phyloP scores from a whole-genome alignment of 2,888 invertebrate species.

The Aphodius granarius region DNA sequence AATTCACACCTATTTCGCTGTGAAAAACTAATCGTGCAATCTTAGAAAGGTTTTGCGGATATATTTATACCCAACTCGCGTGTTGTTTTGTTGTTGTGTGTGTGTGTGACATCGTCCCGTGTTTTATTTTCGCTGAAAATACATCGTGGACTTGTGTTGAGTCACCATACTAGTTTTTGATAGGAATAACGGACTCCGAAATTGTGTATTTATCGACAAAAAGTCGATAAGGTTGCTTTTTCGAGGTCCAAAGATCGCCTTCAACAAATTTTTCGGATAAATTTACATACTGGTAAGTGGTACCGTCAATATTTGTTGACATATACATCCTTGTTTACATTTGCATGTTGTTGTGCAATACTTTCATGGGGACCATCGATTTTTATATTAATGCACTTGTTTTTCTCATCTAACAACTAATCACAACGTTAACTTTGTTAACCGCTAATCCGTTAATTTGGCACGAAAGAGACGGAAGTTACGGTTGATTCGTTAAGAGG shows the following conservation, averaged over 20 bases:
- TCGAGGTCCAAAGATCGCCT: slow-evolving; percentile 35
- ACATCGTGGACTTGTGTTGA: slow-evolving; percentile 33
- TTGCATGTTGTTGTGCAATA: slow-evolving; percentile 39
- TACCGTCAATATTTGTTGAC: slow-evolving; percentile 10
- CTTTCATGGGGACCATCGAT: slow-evolving; percentile 6
- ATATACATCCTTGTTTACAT: slow-evolving; percentile 35
- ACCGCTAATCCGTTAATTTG: too few relatives aligned
- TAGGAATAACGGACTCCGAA: slow-evolving; percentile 34
- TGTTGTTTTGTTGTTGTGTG: neutral
- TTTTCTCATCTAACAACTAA: slow-evolving; percentile 9
- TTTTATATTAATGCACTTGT: neutral
- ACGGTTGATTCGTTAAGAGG: too few relatives aligned
- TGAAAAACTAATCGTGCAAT: slow-evolving; percentile 3
- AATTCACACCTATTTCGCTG: neutral
- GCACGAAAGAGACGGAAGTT: too few relatives aligned
- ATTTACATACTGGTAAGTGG: slow-evolving; percentile 21
- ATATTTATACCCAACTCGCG: slow-evolving; percentile 15
- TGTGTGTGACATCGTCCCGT: slow-evolving; percentile 23
- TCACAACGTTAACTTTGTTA: too few relatives aligned
- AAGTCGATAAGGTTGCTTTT: slow-evolving; percentile 33
- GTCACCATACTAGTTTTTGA: slow-evolving; percentile 32
- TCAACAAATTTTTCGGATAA: slow-evolving; percentile 22
- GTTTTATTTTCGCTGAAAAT: slow-evolving; percentile 18
- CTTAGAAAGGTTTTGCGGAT: slow-evolving; percentile 15
- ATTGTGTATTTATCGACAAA: slow-evolving; percentile 32